Percentiles rank a stretch among this genome's conserved stretches.
Conservation (phyloP, 2,888 invertebrate genomes). For the Hirtodrosophila confusa region DNA sequence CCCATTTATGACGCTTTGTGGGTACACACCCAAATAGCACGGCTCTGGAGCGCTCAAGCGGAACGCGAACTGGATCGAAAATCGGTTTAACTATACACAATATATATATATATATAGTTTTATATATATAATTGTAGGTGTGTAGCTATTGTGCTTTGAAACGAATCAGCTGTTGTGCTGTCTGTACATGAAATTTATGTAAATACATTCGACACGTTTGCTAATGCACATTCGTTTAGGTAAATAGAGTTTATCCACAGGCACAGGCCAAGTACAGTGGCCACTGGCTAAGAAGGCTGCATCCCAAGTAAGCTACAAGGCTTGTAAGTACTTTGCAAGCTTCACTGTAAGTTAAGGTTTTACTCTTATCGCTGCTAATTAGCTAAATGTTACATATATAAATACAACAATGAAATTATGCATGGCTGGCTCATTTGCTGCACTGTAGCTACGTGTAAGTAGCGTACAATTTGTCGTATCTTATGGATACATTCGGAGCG, state of each 20-base stretch:
- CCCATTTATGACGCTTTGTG: constrained; percentile 25
- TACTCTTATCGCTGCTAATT: no score
- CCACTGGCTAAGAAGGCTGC: no score
- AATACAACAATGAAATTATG: not conserved
- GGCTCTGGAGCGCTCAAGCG: constrained; percentile 54
- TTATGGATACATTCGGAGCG: not conserved
- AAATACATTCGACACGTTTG: constrained; percentile 53
- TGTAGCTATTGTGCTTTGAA: constrained; percentile 36
- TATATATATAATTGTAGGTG: not conserved
- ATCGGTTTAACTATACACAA: constrained; percentile 39
- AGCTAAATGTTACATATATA: no score
- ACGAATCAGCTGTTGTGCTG: constrained; percentile 57
- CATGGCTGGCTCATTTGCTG: not conserved
- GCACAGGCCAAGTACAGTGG: constrained; percentile 22
- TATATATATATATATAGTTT: constrained; percentile 15
- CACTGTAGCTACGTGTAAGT: no score
- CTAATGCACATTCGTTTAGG: constrained; percentile 38
- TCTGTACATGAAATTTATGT: constrained; percentile 34
- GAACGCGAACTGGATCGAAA: constrained; percentile 64
- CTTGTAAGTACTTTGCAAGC: no score
- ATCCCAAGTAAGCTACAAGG: no score
- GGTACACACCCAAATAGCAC: constrained; percentile 53
- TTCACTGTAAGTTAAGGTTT: no score
- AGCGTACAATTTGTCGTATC: not conserved
- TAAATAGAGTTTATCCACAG: constrained; percentile 41